Conservation (phyloP, 2,797 vertebrate genomes). For the Sebastes alutus region DNA sequence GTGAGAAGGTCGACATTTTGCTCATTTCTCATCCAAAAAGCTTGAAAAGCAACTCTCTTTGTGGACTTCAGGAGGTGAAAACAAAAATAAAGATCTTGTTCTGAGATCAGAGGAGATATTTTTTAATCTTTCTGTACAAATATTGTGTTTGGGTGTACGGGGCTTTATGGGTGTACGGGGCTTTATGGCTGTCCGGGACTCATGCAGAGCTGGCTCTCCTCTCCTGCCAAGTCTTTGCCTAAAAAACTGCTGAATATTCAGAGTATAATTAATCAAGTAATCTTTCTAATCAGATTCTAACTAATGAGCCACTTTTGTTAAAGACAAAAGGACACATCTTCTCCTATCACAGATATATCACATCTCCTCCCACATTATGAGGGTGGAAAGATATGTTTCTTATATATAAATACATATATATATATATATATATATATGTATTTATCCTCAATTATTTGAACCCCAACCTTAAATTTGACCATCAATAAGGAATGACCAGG, state of each 20-base stretch:
- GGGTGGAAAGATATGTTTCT: neutral
- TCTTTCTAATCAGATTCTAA: slow-evolving; percentile 37
- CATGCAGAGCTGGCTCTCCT: neutral
- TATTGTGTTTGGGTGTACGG: neutral
- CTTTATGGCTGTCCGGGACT: neutral
- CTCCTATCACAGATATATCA: neutral
- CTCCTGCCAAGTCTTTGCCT: slow-evolving; percentile 7
- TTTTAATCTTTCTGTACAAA: neutral
- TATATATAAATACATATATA: too few relatives aligned
- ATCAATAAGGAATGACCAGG: too few relatives aligned
- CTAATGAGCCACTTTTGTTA: slow-evolving; percentile 14
- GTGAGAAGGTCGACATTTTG: neutral
- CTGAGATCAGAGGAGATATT: neutral
- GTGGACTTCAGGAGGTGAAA: neutral
- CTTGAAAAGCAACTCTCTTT: neutral
- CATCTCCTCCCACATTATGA: neutral
- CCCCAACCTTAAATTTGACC: too few relatives aligned
- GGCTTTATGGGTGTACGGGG: neutral
- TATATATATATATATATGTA: too few relatives aligned
- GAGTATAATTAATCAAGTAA: neutral
- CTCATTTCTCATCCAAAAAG: neutral
- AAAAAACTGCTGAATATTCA: slow-evolving; percentile 14
- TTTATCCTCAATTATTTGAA: too few relatives aligned
- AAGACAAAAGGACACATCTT: neutral
- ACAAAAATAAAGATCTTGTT: neutral